Conservation (phyloP, 2,888 invertebrate genomes). For the Dynastes tityus region DNA sequence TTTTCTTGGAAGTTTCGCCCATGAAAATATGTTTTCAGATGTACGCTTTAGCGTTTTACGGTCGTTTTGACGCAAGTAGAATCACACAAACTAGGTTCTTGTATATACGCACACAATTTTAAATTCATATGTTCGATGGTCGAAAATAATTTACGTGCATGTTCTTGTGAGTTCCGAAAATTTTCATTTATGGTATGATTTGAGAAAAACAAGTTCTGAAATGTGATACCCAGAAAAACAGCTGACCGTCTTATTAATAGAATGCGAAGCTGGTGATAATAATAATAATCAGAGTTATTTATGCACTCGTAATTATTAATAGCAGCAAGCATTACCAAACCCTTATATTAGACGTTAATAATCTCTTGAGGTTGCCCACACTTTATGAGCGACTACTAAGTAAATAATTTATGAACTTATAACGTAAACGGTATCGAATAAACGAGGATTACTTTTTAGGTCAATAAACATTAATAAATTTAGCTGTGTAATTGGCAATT, state of each 20-base stretch:
- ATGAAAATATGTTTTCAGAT: conserved; percentile 1
- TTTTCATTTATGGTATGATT: conserved; percentile 2
- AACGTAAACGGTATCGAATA: too few relatives aligned
- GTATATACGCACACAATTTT: neutral
- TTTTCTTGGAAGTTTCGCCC: neutral
- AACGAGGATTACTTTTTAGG: too few relatives aligned
- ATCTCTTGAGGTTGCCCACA: too few relatives aligned
- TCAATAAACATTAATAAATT: too few relatives aligned
- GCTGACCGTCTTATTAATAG: conserved; percentile 6
- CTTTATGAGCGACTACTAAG: too few relatives aligned
- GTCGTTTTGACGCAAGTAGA: conserved; percentile 3
- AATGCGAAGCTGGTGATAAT: too few relatives aligned
- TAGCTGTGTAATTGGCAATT: too few relatives aligned
- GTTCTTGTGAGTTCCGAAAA: neutral
- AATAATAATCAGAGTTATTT: too few relatives aligned
- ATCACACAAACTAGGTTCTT: neutral
- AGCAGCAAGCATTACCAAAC: too few relatives aligned
- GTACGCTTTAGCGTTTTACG: neutral
- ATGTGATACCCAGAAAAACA: neutral
- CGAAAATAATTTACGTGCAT: neutral
- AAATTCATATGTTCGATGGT: conserved; percentile 2
- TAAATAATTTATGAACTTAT: too few relatives aligned
- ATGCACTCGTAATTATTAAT: too few relatives aligned
- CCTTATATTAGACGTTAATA: too few relatives aligned
- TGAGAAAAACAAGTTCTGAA: neutral